Evolutionary conservation across 2,888 invertebrate genomes (phyloP).

Genomic region (Lepidonotus clava): DNA sequence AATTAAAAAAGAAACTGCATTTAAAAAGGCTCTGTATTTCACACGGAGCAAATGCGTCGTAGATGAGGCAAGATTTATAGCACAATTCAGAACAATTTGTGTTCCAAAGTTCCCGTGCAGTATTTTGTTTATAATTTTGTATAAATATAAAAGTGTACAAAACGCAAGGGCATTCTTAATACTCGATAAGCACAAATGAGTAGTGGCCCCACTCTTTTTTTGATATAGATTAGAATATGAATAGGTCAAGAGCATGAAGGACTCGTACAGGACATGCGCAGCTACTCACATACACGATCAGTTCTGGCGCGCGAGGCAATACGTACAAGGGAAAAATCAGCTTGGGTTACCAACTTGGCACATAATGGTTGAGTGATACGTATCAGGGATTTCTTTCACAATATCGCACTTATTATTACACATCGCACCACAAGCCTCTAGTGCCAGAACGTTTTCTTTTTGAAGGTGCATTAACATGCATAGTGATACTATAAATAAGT

Average conservation of each 20-base stretch:
- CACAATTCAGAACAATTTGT: neutral
- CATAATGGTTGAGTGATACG: neutral
- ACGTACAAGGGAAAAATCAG: neutral
- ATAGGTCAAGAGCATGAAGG: neutral
- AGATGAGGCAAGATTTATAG: conserved; percentile 33
- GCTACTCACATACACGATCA: neutral
- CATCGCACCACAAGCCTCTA: neutral
- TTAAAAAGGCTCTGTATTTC: neutral
- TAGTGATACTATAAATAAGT: neutral
- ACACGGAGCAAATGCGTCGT: neutral
- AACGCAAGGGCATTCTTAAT: neutral
- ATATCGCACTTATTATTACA: neutral
- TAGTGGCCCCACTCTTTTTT: neutral
- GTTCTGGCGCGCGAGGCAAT: neutral
- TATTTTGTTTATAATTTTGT: neutral
- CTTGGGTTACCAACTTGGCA: conserved; percentile 30
- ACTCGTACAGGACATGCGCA: neutral
- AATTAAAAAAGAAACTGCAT: neutral
- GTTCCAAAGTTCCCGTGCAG: neutral
- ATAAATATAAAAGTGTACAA: conserved; percentile 39
- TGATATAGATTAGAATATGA: neutral
- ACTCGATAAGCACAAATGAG: conserved; percentile 30
- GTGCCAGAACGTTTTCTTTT: neutral
- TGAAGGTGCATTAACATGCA: neutral
- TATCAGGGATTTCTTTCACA: neutral